phyloP scores from a whole-genome alignment of 2,888 invertebrate genomes.

The Oxytorus armatus region DNA sequence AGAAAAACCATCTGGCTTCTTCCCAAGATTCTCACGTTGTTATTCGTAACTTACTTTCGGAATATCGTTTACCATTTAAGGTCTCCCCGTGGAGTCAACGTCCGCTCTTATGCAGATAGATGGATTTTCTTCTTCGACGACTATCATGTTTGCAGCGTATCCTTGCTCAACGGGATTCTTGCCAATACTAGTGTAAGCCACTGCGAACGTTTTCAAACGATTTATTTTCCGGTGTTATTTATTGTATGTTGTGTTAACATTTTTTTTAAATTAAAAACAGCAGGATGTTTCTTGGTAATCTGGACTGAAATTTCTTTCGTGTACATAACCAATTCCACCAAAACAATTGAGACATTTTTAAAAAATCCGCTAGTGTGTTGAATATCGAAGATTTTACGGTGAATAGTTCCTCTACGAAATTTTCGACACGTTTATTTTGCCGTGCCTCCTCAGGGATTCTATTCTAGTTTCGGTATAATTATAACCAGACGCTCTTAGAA shows the following conservation, averaged over 20 bases:
- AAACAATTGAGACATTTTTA: too few species aligned
- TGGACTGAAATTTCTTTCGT: too few species aligned
- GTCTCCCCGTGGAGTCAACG: conserved; percentile 57
- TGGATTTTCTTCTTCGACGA: conserved; percentile 50
- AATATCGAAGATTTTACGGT: too few species aligned
- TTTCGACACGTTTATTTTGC: background rate
- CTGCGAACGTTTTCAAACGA: conserved; percentile 45
- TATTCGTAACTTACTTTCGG: conserved; percentile 69
- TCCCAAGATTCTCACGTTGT: conserved; percentile 40
- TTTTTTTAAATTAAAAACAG: background rate
- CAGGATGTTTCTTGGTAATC: conserved; percentile 24
- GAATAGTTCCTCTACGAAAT: too few species aligned
- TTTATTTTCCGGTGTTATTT: conserved; percentile 12
- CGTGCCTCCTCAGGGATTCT: conserved; percentile 34
- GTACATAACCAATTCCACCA: too few species aligned
- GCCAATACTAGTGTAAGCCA: background rate
- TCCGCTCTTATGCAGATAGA: conserved; percentile 47
- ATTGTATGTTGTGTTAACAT: background rate
- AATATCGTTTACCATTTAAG: conserved; percentile 71
- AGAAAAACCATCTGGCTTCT: conserved; percentile 34
- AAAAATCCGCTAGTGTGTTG: too few species aligned
- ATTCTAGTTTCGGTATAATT: conserved; percentile 54
- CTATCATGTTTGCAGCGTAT: conserved; percentile 29
- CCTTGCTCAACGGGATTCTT: conserved; percentile 43
- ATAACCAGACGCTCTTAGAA: conserved; percentile 29